Base-by-base conservation (phyloP, 2,797 vertebrate species). In the Hydrolagus colliei region DNA sequence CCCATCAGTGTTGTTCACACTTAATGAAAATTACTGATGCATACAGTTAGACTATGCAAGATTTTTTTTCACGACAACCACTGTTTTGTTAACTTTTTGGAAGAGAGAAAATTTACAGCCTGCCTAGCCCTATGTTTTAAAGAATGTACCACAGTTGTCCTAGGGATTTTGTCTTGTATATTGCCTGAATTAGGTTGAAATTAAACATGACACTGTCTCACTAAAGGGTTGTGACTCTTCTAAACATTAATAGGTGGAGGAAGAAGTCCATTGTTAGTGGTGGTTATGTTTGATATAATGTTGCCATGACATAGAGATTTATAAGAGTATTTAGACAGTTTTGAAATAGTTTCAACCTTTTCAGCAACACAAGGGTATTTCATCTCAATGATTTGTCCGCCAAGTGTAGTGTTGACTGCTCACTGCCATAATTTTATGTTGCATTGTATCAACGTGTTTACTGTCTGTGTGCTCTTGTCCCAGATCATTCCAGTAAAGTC, bases 31-130 rank as follows among this genome's bases (percentile, higher is more conserved):
- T 91, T 91, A 93, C 92, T 92, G 94, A 91, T 90, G 93, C 93
- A 89, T 94, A 90, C 92, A 94, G 95, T 93, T 95, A 91, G 95
- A 94, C 96, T 97, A 96, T 96, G 96, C 96, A 96, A 96, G 94
- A 94, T 95, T 87, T 89, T 90, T 91, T 89, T 89, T 90, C 90
- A 91, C 89, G 88, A 89, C 91, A 88, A 90, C 93, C 92, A 90
- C 92, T 90, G 89, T 92, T 90, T 94, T 87, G 89, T 91, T 89
- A 91, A 90, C 90, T 91, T 91, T 87, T 92, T 88, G 89, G 89
- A 91, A 87, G 72, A 86, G 88, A 85, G 87, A 86, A 73, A 89
- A 84, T 68, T 67, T 84, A 84, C 79, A 84, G 79, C 79, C 89
- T 90, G 89, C 91, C 90, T 90, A 87, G 88, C 88, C 79, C 89